Evolutionary conservation across 2,113 vertebrate species (phyloP).

Genomic region (Eulacestoma nigropectus): DNA sequence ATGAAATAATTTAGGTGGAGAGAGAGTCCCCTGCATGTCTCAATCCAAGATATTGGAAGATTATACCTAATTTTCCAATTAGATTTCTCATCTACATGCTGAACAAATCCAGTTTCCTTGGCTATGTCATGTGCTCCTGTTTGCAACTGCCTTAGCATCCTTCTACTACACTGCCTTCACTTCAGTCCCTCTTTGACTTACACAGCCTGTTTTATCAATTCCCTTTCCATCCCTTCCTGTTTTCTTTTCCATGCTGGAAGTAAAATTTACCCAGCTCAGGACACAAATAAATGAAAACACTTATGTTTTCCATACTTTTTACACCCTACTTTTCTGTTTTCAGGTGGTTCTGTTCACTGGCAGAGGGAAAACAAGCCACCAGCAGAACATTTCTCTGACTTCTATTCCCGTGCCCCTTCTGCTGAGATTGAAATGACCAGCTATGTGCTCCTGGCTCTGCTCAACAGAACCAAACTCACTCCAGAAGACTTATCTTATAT

Average conservation of each 20-base stretch:
- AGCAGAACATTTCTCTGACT: neutral
- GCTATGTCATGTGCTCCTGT: neutral
- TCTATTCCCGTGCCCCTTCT: constrained; percentile 42
- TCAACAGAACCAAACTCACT: constrained; percentile 11
- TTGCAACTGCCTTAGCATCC: neutral
- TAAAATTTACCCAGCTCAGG: neutral
- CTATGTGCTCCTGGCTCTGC: constrained; percentile 76
- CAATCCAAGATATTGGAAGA: neutral
- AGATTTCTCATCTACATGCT: neutral
- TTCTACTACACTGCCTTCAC: neutral
- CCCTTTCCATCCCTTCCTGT: neutral
- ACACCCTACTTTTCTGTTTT: neutral
- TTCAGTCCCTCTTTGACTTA: neutral
- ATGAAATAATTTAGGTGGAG: neutral
- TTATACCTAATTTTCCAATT: neutral
- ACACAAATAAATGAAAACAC: neutral
- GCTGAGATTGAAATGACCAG: constrained; percentile 74
- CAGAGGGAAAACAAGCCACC: constrained; percentile 25
- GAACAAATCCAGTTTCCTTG: neutral
- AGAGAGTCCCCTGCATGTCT: neutral
- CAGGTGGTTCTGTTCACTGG: constrained; percentile 66
- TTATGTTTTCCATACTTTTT: neutral
- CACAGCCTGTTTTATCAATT: neutral
- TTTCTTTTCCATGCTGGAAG: neutral
- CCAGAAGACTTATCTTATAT: constrained; percentile 65